phyloP scores from a whole-genome alignment of 2,797 vertebrate species.

The Poeciliopsis paucimaculata region DNA sequence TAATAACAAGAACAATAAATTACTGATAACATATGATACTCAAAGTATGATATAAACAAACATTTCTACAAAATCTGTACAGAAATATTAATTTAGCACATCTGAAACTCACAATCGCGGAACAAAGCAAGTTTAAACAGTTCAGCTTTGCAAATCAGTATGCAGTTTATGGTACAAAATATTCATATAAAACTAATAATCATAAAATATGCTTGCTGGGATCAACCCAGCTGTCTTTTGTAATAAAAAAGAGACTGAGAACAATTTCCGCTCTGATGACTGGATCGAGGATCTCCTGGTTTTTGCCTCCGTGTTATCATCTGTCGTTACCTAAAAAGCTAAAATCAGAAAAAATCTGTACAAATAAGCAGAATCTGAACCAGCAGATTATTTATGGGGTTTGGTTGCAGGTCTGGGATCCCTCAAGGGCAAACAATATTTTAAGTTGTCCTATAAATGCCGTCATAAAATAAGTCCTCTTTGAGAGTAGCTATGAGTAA shows the following conservation, averaged over 20 bases:
- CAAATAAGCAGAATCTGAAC: constrained; percentile 67
- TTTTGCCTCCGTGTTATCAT: neutral
- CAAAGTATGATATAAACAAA: constrained; percentile 24
- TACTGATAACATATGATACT: constrained; percentile 46
- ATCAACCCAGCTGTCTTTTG: constrained; percentile 60
- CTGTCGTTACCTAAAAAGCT: neutral
- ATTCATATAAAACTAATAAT: constrained; percentile 48
- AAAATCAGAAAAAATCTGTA: constrained; percentile 1
- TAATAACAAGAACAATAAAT: constrained; percentile 66
- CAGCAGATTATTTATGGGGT: constrained; percentile 67
- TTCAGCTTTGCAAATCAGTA: constrained; percentile 40
- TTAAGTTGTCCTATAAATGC: constrained; percentile 9
- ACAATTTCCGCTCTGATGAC: constrained; percentile 11
- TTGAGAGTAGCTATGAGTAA: constrained; percentile 9
- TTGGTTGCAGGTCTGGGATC: constrained; percentile 15
- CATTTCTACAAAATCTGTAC: constrained; percentile 52
- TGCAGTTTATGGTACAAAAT: constrained; percentile 32
- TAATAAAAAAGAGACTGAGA: constrained; percentile 20
- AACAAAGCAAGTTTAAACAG: constrained; percentile 31
- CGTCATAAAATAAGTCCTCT: constrained; percentile 11
- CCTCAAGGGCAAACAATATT: constrained; percentile 8
- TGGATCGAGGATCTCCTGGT: neutral
- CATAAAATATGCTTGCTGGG: constrained; percentile 50
- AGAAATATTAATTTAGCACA: constrained; percentile 76
- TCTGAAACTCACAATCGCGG: constrained; percentile 35